These are phyloP conservation scores for Notocelia uddmanniana DNA, from an alignment of 2,888 invertebrate genomes.

Conservation along the genomic window DNA sequence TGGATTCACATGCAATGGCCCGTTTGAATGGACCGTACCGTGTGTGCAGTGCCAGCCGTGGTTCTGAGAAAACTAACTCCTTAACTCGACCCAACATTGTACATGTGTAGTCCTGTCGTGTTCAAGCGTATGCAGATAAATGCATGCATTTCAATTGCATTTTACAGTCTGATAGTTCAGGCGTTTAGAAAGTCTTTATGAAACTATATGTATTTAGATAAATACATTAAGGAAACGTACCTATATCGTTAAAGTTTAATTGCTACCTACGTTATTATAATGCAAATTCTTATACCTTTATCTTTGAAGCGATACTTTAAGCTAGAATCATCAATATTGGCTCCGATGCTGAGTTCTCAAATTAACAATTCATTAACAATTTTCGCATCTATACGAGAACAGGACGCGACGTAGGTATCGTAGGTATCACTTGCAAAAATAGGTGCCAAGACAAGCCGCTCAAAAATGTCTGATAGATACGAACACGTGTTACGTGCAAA, in stretches of 20 bases:
- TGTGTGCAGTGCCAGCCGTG: slow-evolving; percentile 31
- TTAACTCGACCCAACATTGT: slow-evolving; percentile 35
- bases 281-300: too few species aligned
- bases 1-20: slow-evolving; percentile 30
- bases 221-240: neutral
- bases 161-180: neutral
- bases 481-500: too few species aligned
- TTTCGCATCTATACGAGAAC: too few species aligned
- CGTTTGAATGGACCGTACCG: slow-evolving; percentile 19
- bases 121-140: slow-evolving; percentile 28
- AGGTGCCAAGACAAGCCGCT: too few species aligned
- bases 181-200: slow-evolving; percentile 10
- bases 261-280: too few species aligned
- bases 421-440: too few species aligned
- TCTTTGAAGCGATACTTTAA: too few species aligned
- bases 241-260: neutral
- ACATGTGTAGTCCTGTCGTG: slow-evolving; percentile 33
- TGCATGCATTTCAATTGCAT: slow-evolving; percentile 23
- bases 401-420: too few species aligned
- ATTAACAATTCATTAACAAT: too few species aligned
- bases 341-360: too few species aligned
- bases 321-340: too few species aligned
- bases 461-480: too few species aligned
- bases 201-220: neutral
- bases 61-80: slow-evolving; percentile 43